A percentile compares a stretch with the other conserved stretches of the same genome.
Conservation (phyloP, 2,113 vertebrate species). For the Mastomys coucha region DNA sequence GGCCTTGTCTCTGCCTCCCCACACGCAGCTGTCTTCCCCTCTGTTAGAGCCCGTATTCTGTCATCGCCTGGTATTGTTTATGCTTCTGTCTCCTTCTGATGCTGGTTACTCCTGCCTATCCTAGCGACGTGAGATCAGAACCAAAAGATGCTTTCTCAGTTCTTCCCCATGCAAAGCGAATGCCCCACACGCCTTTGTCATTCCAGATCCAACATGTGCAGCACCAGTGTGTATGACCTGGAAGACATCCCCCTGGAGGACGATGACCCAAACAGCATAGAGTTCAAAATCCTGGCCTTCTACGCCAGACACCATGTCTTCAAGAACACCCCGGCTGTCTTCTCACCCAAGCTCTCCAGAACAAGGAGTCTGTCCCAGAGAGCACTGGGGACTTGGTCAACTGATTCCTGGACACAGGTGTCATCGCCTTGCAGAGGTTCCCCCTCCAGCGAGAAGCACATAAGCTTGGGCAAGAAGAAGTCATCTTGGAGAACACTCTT, state of each 20-base stretch:
- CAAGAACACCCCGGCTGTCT: not conserved
- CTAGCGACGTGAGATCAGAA: not conserved
- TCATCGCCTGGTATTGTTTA: not conserved
- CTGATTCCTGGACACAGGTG: not conserved
- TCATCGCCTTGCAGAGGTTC: not conserved
- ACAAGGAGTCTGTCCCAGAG: not conserved
- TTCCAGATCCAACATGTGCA: constrained; percentile 81
- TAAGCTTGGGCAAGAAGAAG: constrained; percentile 49
- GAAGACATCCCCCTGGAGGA: constrained; percentile 83
- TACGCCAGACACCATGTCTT: constrained; percentile 75
- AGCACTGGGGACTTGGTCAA: accelerated
- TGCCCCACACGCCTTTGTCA: not conserved
- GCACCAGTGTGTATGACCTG: constrained; percentile 33
- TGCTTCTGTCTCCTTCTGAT: not conserved
- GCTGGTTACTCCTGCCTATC: not conserved
- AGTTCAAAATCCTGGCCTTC: constrained; percentile 84
- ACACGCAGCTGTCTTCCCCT: not conserved
- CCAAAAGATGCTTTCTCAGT: too few relatives aligned
- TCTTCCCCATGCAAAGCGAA: accelerated
- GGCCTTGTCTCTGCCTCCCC: not conserved
- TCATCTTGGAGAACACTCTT: constrained; percentile 48
- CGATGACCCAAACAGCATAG: constrained; percentile 75
- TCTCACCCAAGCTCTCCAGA: constrained; percentile 61
- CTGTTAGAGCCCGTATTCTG: too few relatives aligned
- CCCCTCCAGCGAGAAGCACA: constrained; percentile 30